Percentiles rank a stretch among this genome's conserved stretches.
These are phyloP conservation scores for Pterophyllum scalare DNA, from an alignment of 2,113 vertebrate species.

Conservation along the genomic window DNA sequence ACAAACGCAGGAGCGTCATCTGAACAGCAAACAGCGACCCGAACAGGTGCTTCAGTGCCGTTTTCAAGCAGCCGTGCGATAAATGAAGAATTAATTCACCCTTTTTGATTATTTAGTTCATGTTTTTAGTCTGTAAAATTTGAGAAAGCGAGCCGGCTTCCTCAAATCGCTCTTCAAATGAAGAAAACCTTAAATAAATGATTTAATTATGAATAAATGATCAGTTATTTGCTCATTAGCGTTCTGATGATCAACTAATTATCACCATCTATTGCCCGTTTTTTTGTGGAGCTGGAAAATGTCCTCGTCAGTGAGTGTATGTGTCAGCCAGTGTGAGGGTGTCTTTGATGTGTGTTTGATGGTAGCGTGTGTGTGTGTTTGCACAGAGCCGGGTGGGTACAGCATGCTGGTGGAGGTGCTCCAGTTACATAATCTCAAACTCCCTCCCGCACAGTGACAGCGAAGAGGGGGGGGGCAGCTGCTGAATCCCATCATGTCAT, in stretches of 20 bases:
- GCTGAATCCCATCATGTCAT: constrained; percentile 69
- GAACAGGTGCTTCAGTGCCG: background rate
- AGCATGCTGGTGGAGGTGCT: constrained; percentile 55
- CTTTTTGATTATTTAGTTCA: background rate
- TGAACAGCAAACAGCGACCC: background rate
- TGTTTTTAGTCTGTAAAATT: background rate
- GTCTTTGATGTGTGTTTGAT: constrained; percentile 14
- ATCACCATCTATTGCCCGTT: background rate
- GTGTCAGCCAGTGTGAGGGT: constrained; percentile 11
- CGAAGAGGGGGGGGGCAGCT: constrained; percentile 50
- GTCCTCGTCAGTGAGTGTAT: constrained; percentile 5
- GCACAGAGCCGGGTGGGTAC: constrained; percentile 35
- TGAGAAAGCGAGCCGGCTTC: too few species aligned
- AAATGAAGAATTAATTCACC: background rate
- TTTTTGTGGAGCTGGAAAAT: background rate
- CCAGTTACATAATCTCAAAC: constrained; percentile 64
- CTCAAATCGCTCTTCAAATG: background rate
- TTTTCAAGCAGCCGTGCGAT: background rate
- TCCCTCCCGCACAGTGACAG: constrained; percentile 49
- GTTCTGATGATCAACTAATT: background rate
- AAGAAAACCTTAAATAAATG: background rate
- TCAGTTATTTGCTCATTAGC: background rate
- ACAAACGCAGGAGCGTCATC: background rate
- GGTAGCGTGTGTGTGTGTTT: constrained; percentile 29
- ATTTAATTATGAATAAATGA: background rate